Percentiles rank a stretch among this genome's conserved stretches.
Conservation (phyloP, 2,888 invertebrate species). For the Oxyscelio sp. region DNA sequence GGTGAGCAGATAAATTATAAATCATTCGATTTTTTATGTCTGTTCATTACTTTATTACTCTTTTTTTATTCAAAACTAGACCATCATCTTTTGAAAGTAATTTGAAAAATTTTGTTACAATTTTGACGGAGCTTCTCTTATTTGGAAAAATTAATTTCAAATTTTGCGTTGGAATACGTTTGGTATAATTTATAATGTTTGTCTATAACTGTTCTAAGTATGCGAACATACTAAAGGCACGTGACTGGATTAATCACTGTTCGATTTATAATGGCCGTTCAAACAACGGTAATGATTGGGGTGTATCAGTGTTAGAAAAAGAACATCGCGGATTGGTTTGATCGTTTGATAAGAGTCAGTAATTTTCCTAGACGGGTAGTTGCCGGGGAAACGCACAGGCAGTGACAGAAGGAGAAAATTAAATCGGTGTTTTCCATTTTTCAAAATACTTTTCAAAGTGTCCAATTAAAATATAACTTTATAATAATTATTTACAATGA, state of each 20-base stretch:
- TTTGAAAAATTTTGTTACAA: conserved; percentile 35
- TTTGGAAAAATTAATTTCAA: no score
- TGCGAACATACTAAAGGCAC: not conserved
- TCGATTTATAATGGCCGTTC: conserved; percentile 29
- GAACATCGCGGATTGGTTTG: conserved; percentile 68
- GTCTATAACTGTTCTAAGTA: no score
- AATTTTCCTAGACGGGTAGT: conserved; percentile 72
- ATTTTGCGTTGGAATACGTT: no score
- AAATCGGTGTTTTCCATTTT: not conserved
- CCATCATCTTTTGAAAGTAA: not conserved
- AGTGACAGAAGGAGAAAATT: conserved; percentile 46
- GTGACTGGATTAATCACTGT: conserved; percentile 42
- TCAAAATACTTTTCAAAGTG: conserved; percentile 1
- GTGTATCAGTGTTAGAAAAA: conserved; percentile 36
- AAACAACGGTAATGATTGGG: conserved; percentile 34
- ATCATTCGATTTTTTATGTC: conserved; percentile 36
- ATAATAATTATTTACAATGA: not conserved
- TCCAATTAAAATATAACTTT: not conserved
- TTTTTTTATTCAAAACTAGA: not conserved
- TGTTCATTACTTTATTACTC: conserved; percentile 46
- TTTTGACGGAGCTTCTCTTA: conserved; percentile 2
- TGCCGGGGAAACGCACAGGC: conserved; percentile 33
- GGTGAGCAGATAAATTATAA: conserved; percentile 82
- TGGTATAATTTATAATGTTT: no score
- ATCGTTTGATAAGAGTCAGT: conserved; percentile 71